Conservation (phyloP, 53 echinoderm and acorn worm genomes). For the Actinopyga echinites region DNA sequence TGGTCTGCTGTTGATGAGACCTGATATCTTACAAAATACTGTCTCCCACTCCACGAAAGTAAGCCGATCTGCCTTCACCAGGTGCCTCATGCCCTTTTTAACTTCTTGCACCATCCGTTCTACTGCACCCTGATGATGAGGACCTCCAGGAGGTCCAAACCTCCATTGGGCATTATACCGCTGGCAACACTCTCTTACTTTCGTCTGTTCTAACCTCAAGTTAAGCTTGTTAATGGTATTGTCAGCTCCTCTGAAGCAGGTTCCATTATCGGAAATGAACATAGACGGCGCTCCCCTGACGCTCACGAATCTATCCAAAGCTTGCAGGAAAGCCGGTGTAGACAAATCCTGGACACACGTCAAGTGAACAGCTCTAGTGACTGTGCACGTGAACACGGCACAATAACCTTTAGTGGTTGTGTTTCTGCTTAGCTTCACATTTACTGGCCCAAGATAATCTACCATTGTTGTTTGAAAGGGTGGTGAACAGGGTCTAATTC, state of each 20-base stretch:
- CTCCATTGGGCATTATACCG: constrained; percentile 53
- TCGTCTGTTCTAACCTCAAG: constrained; percentile 53
- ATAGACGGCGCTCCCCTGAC: constrained; percentile 60
- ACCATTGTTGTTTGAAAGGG: constrained; percentile 67
- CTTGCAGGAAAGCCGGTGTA: constrained; percentile 67
- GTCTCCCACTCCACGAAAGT: constrained; percentile 64
- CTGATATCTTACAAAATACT: constrained; percentile 27
- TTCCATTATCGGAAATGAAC: constrained; percentile 65
- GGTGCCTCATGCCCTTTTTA: constrained; percentile 46
- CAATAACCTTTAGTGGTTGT: constrained; percentile 53
- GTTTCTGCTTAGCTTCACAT: constrained; percentile 49
- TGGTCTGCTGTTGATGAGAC: constrained; percentile 72
- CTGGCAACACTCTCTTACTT: constrained; percentile 56
- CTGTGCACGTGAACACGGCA: constrained; percentile 59
- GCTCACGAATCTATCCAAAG: constrained; percentile 68
- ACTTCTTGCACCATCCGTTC: constrained; percentile 49
- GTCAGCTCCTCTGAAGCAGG: constrained; percentile 72
- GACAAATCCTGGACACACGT: constrained; percentile 72
- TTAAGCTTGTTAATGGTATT: constrained; percentile 69
- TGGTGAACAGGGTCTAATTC: constrained; percentile 58
- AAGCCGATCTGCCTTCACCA: constrained; percentile 50
- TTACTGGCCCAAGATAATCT: constrained; percentile 68
- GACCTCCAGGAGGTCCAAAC: constrained; percentile 55
- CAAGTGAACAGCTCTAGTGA: constrained; percentile 69
- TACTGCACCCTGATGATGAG: constrained; percentile 29